Conservation (phyloP, 2,888 invertebrate species). For the Nycteola revayana region DNA sequence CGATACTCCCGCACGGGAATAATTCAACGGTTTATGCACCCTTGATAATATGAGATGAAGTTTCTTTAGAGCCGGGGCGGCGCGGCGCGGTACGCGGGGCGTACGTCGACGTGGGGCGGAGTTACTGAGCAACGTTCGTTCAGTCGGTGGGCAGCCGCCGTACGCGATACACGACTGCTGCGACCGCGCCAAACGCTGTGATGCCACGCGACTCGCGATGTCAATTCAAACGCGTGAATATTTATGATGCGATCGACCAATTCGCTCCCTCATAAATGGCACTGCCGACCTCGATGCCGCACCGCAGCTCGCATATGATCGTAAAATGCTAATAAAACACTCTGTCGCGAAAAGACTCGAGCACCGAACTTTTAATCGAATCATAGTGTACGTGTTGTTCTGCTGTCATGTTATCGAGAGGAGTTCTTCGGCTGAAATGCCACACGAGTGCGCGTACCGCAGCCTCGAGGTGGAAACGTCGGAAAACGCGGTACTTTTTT, state of each 20-base stretch:
- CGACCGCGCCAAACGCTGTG: slow-evolving; percentile 41
- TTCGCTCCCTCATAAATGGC: slow-evolving; percentile 72
- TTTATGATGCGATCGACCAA: slow-evolving; percentile 73
- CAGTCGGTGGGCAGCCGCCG: slow-evolving; percentile 80
- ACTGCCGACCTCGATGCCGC: slow-evolving; percentile 64
- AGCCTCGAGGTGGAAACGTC: slow-evolving; percentile 80
- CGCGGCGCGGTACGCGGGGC: slow-evolving; percentile 58
- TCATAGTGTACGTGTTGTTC: slow-evolving; percentile 78
- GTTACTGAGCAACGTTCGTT: slow-evolving; percentile 57
- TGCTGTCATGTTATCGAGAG: slow-evolving; percentile 69
- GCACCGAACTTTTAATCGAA: slow-evolving; percentile 73
- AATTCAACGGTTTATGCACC: slow-evolving; percentile 76
- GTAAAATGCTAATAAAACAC: slow-evolving; percentile 78
- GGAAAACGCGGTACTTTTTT: slow-evolving; percentile 83
- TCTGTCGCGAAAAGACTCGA: slow-evolving; percentile 71
- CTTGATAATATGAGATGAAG: slow-evolving; percentile 77
- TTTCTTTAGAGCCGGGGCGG: slow-evolving; percentile 72
- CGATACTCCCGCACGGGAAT: slow-evolving; percentile 68
- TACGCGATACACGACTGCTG: slow-evolving; percentile 53
- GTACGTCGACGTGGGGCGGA: slow-evolving; percentile 71
- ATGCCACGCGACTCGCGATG: slow-evolving; percentile 76
- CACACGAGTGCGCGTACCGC: slow-evolving; percentile 88
- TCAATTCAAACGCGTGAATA: slow-evolving; percentile 66
- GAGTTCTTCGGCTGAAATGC: slow-evolving; percentile 74
- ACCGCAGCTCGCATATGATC: slow-evolving; percentile 55